These are phyloP conservation scores for Dreissena rostriformis DNA, from an alignment of 1,140 invertebrate genomes.

Conservation along the genomic window DNA sequence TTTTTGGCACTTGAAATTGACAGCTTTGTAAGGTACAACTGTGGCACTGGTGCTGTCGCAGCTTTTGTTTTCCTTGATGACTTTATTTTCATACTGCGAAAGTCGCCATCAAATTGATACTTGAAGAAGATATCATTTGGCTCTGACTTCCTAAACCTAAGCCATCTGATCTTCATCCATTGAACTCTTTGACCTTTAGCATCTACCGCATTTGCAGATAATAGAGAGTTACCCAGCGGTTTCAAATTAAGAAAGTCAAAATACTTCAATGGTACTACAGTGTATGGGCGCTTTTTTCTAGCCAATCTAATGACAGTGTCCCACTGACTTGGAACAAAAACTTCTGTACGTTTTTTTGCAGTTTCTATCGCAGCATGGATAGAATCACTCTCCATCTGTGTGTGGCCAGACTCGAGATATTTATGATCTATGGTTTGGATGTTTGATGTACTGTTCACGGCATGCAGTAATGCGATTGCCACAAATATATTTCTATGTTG, in stretches of 20 bases:
- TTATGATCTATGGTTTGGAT: slow-evolving; percentile 28
- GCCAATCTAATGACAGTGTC: slow-evolving; percentile 30
- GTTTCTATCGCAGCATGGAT: slow-evolving; percentile 18
- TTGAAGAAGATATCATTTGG: slow-evolving; percentile 38
- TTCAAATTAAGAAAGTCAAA: slow-evolving; percentile 42
- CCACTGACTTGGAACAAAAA: slow-evolving; percentile 26
- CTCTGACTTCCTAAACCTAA: slow-evolving; percentile 20
- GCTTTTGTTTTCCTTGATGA: slow-evolving; percentile 3
- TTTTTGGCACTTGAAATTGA: slow-evolving; percentile 51
- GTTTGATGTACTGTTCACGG: not conserved
- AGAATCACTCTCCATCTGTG: slow-evolving; percentile 27
- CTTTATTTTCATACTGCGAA: not conserved
- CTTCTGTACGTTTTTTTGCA: slow-evolving; percentile 7
- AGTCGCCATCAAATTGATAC: slow-evolving; percentile 24
- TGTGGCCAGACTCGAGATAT: slow-evolving; percentile 35
- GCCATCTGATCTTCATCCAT: slow-evolving; percentile 45
- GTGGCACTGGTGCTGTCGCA: not conserved
- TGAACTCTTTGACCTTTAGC: slow-evolving; percentile 24
- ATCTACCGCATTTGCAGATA: slow-evolving; percentile 9
- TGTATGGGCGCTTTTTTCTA: slow-evolving; percentile 30
- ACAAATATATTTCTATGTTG: slow-evolving; percentile 48
- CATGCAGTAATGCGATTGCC: not conserved
- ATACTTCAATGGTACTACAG: slow-evolving; percentile 10
- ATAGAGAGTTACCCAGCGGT: not conserved
- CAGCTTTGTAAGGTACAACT: slow-evolving; percentile 4